A percentile compares a stretch with the other conserved stretches of the same genome.
phyloP scores from a whole-genome alignment of 2,888 invertebrate genomes.

The Callyntrura sp. region DNA sequence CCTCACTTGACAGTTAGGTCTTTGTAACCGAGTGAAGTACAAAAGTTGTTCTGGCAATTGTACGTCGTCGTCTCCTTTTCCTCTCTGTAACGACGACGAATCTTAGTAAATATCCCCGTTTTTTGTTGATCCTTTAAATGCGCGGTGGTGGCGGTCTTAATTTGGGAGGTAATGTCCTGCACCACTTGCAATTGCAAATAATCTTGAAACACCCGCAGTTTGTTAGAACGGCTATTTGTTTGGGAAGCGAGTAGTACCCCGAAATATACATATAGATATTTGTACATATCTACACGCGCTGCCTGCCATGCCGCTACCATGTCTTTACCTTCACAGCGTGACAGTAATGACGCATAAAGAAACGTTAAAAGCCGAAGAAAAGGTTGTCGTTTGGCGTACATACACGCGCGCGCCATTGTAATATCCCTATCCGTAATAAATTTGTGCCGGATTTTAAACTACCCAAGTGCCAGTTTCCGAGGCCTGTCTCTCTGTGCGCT shows the following conservation, averaged over 20 bases:
- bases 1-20: neutral
- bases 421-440: neutral
- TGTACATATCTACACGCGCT: too few relatives aligned
- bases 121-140: neutral
- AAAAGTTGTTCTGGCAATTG: neutral
- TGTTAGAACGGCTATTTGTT: neutral
- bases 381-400: neutral
- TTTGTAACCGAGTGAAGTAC: slow-evolving; percentile 24
- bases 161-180: neutral
- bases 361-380: neutral
- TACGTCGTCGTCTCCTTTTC: neutral
- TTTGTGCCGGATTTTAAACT: too few relatives aligned
- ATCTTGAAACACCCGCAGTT: neutral
- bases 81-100: neutral
- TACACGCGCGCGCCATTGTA: neutral
- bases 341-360: slow-evolving; percentile 6
- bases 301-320: too few relatives aligned
- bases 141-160: neutral
- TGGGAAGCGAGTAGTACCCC: neutral
- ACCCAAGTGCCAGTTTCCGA: too few relatives aligned
- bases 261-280: slow-evolving; percentile 1
- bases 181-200: neutral
- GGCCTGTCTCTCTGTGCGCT: neutral
- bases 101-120: neutral
- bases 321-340: neutral